Evolutionary conservation across 2,113 vertebrate genomes (phyloP), one percentile per base, ranked within the genome.

Genomic region (Dasyornis broadbenti): DNA sequence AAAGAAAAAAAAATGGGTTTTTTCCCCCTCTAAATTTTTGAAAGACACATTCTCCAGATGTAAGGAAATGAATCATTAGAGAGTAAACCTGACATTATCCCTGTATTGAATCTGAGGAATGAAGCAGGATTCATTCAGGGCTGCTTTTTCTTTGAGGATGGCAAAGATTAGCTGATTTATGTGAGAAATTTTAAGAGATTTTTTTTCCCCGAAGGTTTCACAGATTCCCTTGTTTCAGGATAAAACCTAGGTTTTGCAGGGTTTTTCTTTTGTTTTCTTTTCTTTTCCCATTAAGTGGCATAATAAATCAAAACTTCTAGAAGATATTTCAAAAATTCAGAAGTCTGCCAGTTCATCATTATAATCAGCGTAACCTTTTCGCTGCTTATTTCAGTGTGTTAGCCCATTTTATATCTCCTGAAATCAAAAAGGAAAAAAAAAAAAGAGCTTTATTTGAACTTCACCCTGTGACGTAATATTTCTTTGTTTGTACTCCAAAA

Each of bases 401-500:
- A 63, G 18, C 11, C 37, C 64, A 92, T 66, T 83, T 92, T 61
- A 39, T 45, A 64, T 31, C 39, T 78, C 42, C 47, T 57, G 10
- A 56, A 82, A 72, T 11, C 13, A 92, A 39, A 24, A 24, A 60
- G 31, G 47, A 31, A 59, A 50, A 50, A 45, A 45, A 13, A 37
- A 40, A 70, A 60, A 44, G 57, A 31, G 49, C 28, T 30, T 44
- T 52, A 54, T 73, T 75, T 83, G 47, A 92, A 95, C 79, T 83
- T 78, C 49, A 85, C 17, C 39, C 59, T 66, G 44, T 93, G 76
- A 92, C 56, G 64, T 75, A 86, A 42, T 83, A 75, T 73, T 68
- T 94, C 90, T 95, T 94, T 95, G 17, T 96, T 94, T 94, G 60
- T 81, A 83, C 44, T 96, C 88, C 93, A 95, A 88, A 95, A 83